These are phyloP conservation scores for Cyrtonyx montezumae DNA, from an alignment of 2,113 vertebrate species.

Conservation along the genomic window DNA sequence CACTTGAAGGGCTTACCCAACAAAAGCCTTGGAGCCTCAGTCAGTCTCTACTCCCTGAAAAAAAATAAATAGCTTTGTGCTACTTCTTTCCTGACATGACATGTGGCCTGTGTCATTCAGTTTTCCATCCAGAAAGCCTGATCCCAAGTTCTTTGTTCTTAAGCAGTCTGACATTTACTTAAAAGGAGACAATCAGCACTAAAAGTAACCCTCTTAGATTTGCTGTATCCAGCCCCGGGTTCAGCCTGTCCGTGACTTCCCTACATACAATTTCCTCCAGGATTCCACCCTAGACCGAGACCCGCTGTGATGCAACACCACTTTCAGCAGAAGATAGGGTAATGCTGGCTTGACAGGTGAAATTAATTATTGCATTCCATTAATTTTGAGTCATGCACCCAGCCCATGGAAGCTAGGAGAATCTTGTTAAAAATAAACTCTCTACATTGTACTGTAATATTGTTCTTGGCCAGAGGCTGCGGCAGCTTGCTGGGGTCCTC, in stretches of 20 bases:
- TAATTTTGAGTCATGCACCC: slow-evolving; percentile 73
- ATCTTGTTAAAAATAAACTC: slow-evolving; percentile 74
- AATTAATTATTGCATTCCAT: slow-evolving; percentile 78
- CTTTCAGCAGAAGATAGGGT: slow-evolving; percentile 66
- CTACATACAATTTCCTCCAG: slow-evolving; percentile 43
- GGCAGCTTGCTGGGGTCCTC: slow-evolving; percentile 63
- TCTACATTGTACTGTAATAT: slow-evolving; percentile 63
- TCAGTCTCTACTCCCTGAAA: not conserved
- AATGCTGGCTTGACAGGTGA: slow-evolving; percentile 70
- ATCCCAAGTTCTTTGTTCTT: slow-evolving; percentile 34
- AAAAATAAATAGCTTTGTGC: not conserved
- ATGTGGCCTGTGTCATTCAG: not conserved
- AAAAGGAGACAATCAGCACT: not conserved
- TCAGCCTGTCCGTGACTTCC: slow-evolving; percentile 16
- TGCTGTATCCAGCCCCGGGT: not conserved
- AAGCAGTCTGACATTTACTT: slow-evolving; percentile 24
- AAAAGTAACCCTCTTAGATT: slow-evolving; percentile 21
- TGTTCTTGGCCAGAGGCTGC: slow-evolving; percentile 58
- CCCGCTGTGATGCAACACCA: slow-evolving; percentile 57
- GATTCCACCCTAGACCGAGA: slow-evolving; percentile 6
- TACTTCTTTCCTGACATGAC: not conserved
- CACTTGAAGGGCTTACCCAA: not conserved
- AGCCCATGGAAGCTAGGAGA: slow-evolving; percentile 69
- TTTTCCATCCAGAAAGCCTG: slow-evolving; percentile 8
- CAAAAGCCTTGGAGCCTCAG: not conserved